These are phyloP conservation scores for Epizoanthus scotinus DNA, from an alignment of 92 coral and sea anemone species.

Conservation along the genomic window DNA sequence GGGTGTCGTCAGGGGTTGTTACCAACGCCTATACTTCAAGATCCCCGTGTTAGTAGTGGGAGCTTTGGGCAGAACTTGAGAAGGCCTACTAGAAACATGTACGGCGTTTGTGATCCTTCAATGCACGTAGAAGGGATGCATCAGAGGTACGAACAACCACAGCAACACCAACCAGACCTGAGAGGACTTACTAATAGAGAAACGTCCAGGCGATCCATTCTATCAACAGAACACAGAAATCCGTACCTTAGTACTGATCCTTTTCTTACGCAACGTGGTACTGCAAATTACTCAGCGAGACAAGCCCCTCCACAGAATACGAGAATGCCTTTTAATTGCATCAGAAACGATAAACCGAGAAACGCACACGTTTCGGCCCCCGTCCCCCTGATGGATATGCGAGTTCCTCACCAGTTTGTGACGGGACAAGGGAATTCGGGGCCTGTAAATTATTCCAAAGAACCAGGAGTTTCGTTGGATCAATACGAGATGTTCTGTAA, in stretches of 20 bases:
- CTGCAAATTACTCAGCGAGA: neutral
- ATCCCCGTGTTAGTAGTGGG: neutral
- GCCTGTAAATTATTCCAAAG: neutral
- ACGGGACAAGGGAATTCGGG: neutral
- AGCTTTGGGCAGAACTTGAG: neutral
- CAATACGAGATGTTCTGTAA: neutral
- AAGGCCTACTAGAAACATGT: neutral
- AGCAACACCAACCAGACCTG: neutral
- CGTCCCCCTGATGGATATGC: slow-evolving; percentile 2
- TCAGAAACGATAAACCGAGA: neutral
- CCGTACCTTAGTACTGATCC: neutral
- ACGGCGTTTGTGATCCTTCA: no score
- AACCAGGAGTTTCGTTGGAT: neutral
- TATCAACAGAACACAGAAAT: no score
- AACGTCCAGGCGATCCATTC: neutral
- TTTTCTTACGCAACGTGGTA: neutral
- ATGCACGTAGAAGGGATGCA: neutral
- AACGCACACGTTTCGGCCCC: neutral
- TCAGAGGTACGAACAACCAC: neutral
- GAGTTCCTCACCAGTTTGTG: neutral
- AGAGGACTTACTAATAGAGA: neutral
- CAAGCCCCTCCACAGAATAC: neutral
- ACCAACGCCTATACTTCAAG: neutral
- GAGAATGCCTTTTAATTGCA: neutral
- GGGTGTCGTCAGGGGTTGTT: neutral